phyloP scores from a whole-genome alignment of 2,113 vertebrate species.

The Menidia beryllina region DNA sequence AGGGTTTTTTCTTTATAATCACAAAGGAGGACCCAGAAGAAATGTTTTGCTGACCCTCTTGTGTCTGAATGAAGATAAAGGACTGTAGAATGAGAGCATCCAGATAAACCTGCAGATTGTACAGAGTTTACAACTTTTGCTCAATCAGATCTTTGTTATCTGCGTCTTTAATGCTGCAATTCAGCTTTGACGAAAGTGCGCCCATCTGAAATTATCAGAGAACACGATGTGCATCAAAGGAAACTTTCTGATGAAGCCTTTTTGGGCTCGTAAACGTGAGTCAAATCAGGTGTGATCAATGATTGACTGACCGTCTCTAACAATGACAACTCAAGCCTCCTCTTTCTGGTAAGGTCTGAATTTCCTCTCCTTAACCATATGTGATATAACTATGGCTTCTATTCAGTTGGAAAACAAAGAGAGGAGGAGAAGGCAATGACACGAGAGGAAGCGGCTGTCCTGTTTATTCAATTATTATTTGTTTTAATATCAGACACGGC shows the following conservation, averaged over 20 bases:
- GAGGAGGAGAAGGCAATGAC: background rate
- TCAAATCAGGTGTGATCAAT: slow-evolving; percentile 1
- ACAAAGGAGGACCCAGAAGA: no score
- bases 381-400: slow-evolving; percentile 18
- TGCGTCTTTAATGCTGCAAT: background rate
- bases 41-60: background rate
- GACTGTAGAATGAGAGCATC: no score
- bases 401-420: slow-evolving; percentile 36
- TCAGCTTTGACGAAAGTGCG: background rate
- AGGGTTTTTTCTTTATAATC: background rate
- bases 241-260: no score
- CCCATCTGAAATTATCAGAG: background rate
- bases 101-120: background rate
- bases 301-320: background rate
- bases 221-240: no score
- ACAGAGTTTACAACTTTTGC: background rate
- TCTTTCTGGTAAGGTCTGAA: slow-evolving; percentile 5
- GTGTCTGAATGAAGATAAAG: slow-evolving; percentile 18
- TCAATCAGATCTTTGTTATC: background rate
- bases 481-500: no score
- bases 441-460: slow-evolving; percentile 18
- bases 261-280: background rate
- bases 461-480: slow-evolving; percentile 5
- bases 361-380: slow-evolving; percentile 1
- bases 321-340: background rate